Conservation (phyloP, 37 sponge, comb jelly and placozoan species). For the Chondrilla cf. caribensis region DNA sequence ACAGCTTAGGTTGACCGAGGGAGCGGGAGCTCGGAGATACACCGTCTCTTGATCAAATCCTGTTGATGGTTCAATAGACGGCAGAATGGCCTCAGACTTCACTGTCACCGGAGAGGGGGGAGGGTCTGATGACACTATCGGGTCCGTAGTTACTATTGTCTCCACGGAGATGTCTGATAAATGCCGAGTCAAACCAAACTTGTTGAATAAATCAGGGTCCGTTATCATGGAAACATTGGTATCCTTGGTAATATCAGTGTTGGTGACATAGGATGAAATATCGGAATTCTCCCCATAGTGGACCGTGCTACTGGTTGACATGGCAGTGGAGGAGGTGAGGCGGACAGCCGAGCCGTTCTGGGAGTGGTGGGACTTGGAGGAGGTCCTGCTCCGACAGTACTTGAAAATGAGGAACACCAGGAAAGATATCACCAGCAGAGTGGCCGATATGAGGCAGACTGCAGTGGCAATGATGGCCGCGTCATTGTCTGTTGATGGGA, state of each 20-base stretch:
- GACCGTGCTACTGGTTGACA: neutral
- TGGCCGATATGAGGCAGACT: neutral
- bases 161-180: conserved; percentile 7
- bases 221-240: neutral
- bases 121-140: conserved; percentile 11
- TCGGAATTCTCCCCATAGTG: neutral
- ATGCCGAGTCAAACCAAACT: neutral
- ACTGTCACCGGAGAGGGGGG: conserved; percentile 16
- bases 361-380: no score
- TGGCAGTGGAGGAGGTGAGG: neutral
- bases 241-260: neutral
- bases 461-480: neutral
- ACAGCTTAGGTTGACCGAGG: conserved; percentile 6
- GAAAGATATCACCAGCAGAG: neutral
- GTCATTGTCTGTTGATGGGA: neutral
- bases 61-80: neutral
- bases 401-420: neutral
- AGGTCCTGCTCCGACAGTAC: neutral
- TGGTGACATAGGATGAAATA: no score
- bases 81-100: neutral
- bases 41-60: neutral
- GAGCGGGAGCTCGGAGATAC: neutral
- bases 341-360: conserved; percentile 15
- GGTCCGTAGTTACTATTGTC: conserved; percentile 17
- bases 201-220: neutral